Evolutionary conservation across 2,113 vertebrate genomes (phyloP), one percentile per base, ranked within the genome.

Genomic region (Hydropotes inermis): DNA sequence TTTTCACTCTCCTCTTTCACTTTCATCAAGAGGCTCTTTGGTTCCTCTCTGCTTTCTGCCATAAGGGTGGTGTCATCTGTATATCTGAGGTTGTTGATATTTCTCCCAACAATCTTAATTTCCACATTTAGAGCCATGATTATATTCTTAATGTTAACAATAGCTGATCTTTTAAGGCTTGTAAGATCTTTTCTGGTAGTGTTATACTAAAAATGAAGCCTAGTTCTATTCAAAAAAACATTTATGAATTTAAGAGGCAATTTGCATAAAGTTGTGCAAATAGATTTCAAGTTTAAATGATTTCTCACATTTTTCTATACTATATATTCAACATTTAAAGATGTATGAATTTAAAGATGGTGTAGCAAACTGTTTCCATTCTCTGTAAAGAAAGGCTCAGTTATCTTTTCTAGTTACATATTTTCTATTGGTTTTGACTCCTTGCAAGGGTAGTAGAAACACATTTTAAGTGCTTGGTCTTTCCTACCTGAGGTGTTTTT

Each of bases 371-470:
- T 28, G 0, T 43, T 90, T 54, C 52, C 5, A 85, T 6, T 76
- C 30, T 84, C 33, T 7, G 33, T 11, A 28, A 90, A 83, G 30
- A 78, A 92, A 78, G 6, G 30, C 25, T 16, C 19, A 61, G 3
- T 94, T 90, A 4, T 58, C 36, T 60, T 95, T 94, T 33, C 7
- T 5, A 93, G 4, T 81, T 27, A 9, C 95, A 88, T 95, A 70
- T 83, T 96, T 98, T 97, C n/a, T 92, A 19, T 96, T 96, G 96
- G 15, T 96, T 93, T 92, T 85, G 13, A 89, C 23, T 91, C 39
- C 39, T 95, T 82, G n/a, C 54, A 74, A 92, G n/a, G n/a, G 15
- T 19, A 61, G 33, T 28, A 10, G 94, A 74, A 96, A 58, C n/a
- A 64, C 10, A 47, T 64, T 91, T 85, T 87, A 54, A 95, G 60